Evolutionary conservation across 2,113 vertebrate species (phyloP), one percentile per base, ranked within the genome.

Genomic region (Hiodon tergisus): DNA sequence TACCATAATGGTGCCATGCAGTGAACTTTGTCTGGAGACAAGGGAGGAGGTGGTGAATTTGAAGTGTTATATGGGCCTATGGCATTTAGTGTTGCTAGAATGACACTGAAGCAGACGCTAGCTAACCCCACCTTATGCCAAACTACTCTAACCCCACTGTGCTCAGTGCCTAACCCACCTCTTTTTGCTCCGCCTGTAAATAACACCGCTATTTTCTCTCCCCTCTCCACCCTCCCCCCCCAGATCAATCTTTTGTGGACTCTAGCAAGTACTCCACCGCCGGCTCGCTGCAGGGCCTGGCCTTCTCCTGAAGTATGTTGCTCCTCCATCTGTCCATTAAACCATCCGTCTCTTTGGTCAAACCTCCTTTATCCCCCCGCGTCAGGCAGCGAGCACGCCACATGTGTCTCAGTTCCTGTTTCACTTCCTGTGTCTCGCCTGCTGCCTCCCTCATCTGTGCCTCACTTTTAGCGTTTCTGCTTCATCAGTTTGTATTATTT

Each of bases 291-390:
- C 93, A 91, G 82, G 94, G 93, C 88, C 91, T 96, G 92, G 90
- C 93, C 90, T 95, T 95, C 92, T 95, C 94, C 93, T 95, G 92
- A 95, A 94, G 93, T 94, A 95, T 84, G 94, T 94, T 90, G 85
- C 78, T 88, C 89, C 84, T 89, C 85, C 85, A 46, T 5, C 9
- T 85, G 68, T 77, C 77, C 82, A 87, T 83, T 82, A 79, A 78
- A 76, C 77, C 77, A 74, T 63, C 9, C 53, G 76, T 83, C 81
- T 46, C 76, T 80, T 74, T 58, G 68, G 73, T 62, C 51, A 47
- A 51, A 67, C 59, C 72, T 81, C 77, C 78, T 78, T 81, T 81
- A 79, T 77, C 66, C 66, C 59, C 11, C 31, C 31, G 2, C 31
- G 31, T 31, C 31, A 31, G 31, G 31, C 31, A 71, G 6, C 82